A percentile compares a stretch with the other conserved stretches of the same genome.
Conservation (phyloP, 2,888 invertebrate species). For the Diabrotica balteata region DNA sequence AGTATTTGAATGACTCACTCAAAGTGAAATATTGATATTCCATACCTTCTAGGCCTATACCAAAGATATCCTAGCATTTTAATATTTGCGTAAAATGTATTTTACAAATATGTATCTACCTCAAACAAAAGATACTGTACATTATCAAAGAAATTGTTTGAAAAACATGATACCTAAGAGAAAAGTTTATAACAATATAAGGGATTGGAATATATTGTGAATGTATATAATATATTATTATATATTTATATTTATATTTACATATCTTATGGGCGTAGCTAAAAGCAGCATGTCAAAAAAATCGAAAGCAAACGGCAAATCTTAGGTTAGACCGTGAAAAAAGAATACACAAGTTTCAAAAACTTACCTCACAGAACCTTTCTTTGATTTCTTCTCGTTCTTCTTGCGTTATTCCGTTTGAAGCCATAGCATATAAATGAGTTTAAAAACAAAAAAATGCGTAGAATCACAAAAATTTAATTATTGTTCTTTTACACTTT, state of each 20-base stretch:
- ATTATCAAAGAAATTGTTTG: background rate
- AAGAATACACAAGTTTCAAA: slow-evolving; percentile 25
- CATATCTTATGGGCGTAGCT: slow-evolving; percentile 43
- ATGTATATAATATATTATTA: slow-evolving; percentile 6
- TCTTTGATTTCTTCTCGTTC: slow-evolving; percentile 79
- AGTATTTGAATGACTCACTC: slow-evolving; percentile 27
- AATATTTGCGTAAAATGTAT: no score
- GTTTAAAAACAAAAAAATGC: slow-evolving; percentile 19
- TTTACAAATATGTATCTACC: no score
- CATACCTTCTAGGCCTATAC: background rate
- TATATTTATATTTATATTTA: background rate
- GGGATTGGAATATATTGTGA: no score
- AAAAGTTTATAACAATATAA: background rate
- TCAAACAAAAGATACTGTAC: background rate
- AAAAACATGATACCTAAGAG: background rate
- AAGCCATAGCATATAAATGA: slow-evolving; percentile 20
- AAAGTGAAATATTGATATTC: slow-evolving; percentile 27
- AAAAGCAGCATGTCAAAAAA: slow-evolving; percentile 34
- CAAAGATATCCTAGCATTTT: no score
- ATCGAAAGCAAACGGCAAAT: slow-evolving; percentile 36
- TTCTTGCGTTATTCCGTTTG: slow-evolving; percentile 65
- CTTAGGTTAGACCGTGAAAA: slow-evolving; percentile 26
- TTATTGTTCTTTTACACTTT: slow-evolving; percentile 29
- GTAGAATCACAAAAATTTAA: slow-evolving; percentile 30
- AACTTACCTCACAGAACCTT: slow-evolving; percentile 76